Conservation (phyloP, 2,888 invertebrate species). For the Galerucella calmariensis region DNA sequence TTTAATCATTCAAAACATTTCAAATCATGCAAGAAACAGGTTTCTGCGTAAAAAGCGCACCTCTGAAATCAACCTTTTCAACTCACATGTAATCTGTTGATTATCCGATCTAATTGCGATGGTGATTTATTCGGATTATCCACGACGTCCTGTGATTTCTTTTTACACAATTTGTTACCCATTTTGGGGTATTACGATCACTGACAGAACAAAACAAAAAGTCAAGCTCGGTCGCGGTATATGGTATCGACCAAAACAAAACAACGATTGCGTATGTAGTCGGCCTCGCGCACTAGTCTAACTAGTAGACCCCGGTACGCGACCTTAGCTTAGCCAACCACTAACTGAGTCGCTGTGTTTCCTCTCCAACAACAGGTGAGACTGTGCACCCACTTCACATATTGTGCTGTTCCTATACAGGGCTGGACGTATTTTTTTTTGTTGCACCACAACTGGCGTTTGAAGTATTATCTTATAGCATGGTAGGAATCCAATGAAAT, state of each 20-base stretch:
- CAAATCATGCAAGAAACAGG: conserved; percentile 16
- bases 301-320: conserved; percentile 35
- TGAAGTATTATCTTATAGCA: too few species aligned
- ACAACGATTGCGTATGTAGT: conserved; percentile 17
- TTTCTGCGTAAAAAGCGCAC: conserved; percentile 9
- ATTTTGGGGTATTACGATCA: conserved; percentile 46
- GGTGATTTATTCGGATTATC: conserved; percentile 54
- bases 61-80: neutral
- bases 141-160: conserved; percentile 55
- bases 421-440: neutral
- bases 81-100: conserved; percentile 62
- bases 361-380: conserved; percentile 44
- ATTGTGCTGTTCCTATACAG: conserved; percentile 9
- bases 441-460: too few species aligned
- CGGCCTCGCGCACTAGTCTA: conserved; percentile 26
- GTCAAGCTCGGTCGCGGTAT: conserved; percentile 30
- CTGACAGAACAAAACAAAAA: conserved; percentile 22
- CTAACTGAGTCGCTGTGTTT: conserved; percentile 32
- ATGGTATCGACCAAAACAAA: conserved; percentile 40
- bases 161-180: conserved; percentile 63
- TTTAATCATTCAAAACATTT: conserved; percentile 7
- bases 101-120: conserved; percentile 59
- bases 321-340: conserved; percentile 38
- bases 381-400: conserved; percentile 45
- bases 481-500: too few species aligned